Evolutionary conservation across 2,888 invertebrate species (phyloP).

Genomic region (Marronus borbonicus): DNA sequence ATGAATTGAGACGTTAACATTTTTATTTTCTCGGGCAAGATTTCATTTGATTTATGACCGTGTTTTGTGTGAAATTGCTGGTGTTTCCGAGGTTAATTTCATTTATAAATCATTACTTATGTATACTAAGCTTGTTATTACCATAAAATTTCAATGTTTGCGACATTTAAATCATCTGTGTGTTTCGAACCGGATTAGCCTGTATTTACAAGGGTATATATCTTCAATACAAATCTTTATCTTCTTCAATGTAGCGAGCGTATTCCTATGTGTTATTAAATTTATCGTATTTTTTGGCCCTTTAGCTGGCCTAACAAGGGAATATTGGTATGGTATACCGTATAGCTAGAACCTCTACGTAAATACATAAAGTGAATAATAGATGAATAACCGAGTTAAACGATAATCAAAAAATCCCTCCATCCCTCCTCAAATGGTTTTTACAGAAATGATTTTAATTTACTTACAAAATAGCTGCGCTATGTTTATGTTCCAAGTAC

Average conservation of each 20-base stretch:
- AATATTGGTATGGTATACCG: too few relatives aligned
- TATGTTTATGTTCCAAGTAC: too few relatives aligned
- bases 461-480: too few relatives aligned
- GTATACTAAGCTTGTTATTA: slow-evolving; percentile 50
- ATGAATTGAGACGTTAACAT: slow-evolving; percentile 66
- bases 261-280: not conserved
- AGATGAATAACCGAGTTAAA: too few relatives aligned
- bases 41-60: slow-evolving; percentile 54
- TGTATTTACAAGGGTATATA: slow-evolving; percentile 28
- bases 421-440: too few relatives aligned
- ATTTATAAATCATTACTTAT: slow-evolving; percentile 55
- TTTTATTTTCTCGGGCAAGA: slow-evolving; percentile 53
- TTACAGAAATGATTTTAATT: too few relatives aligned
- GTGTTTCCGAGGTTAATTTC: slow-evolving; percentile 53
- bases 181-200: slow-evolving; percentile 28
- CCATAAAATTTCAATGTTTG: slow-evolving; percentile 55
- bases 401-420: too few relatives aligned
- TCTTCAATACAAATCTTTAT: slow-evolving; percentile 14
- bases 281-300: not conserved
- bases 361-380: too few relatives aligned
- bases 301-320: too few relatives aligned
- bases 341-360: too few relatives aligned
- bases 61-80: slow-evolving; percentile 51
- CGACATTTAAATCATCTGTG: slow-evolving; percentile 51
- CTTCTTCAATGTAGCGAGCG: slow-evolving; percentile 5